Evolutionary conservation across 2,113 vertebrate genomes (phyloP).

Genomic region (Laterallus jamaicensis): DNA sequence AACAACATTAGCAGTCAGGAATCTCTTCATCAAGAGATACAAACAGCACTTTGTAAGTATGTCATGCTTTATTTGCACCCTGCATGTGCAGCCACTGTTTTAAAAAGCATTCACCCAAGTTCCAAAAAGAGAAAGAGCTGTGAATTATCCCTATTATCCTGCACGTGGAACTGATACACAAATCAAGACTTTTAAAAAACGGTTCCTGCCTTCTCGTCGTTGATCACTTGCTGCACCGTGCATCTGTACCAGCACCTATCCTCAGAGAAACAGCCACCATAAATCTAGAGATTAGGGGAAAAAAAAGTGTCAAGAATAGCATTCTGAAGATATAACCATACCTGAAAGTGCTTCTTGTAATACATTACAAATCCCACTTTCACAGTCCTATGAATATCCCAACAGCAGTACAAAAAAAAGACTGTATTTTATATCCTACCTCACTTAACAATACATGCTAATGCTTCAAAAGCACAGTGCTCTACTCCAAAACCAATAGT

Average conservation of each 20-base stretch:
- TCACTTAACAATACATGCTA: not conserved
- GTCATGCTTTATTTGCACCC: not conserved
- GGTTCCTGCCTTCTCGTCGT: slow-evolving; percentile 73
- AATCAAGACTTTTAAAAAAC: not conserved
- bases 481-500: not conserved
- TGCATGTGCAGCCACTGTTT: not conserved
- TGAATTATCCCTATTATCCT: not conserved
- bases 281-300: slow-evolving; percentile 69
- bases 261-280: slow-evolving; percentile 82
- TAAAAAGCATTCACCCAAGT: not conserved
- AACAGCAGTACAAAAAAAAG: not conserved
- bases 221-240: slow-evolving; percentile 72
- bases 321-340: not conserved
- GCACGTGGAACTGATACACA: not conserved
- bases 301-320: not conserved
- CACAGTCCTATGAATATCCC: not conserved
- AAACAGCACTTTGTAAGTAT: not conserved
- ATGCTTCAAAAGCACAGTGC: not conserved
- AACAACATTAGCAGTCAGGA: not conserved
- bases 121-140: not conserved
- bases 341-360: not conserved
- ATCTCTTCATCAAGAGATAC: not conserved
- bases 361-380: not conserved
- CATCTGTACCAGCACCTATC: slow-evolving; percentile 84
- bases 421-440: not conserved